Evolutionary conservation across 2,888 invertebrate species (phyloP), one percentile per base, ranked within the genome.

Genomic region (Steinernema scapterisci): DNA sequence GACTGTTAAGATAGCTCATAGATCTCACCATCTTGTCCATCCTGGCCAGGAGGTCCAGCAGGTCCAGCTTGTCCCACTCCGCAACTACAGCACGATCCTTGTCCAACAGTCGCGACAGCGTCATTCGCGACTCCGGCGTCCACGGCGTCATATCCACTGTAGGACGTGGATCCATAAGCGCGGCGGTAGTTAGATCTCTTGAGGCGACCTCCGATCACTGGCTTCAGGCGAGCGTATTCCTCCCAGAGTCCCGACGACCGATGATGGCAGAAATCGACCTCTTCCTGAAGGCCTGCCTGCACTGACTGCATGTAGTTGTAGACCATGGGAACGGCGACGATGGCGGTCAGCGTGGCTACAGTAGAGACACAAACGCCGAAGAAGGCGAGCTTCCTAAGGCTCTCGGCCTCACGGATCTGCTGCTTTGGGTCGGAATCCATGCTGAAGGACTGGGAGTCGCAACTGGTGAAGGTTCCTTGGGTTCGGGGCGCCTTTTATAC

Each of bases 251-350:
- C 63, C 5, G 27, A 75, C 75, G 83, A 82, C 72, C 83, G 83
- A 74, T 83, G 83, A 73, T 79, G 79, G 78, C 84, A 84, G 81
- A 78, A 83, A 73, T 82, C 73, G 56, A 85, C 79, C 80, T 85
- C 85, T 48, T 82, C 82, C 77, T 84, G 84, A 45, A 87, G 81
- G 54, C 83, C 80, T 7, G 84, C 81, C 78, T 86, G 86, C 31
- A 87, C 85, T 77, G 82, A 82, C 76, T 85, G 85, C 79, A 87
- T 84, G 80, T 87, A 87, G 78, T 82, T 86, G 82, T 86, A 87
- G 75, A 87, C 80, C 81, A 85, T 82, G 52, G 87, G 87, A 51
- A 87, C 81, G 74, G 83, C 81, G 51, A 87, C 80, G 72, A 84
- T 83, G 51, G 84, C 84, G 46, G 85, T 84, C 72, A 86, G 76